A percentile compares a stretch with the other conserved stretches of the same genome.
Conservation (phyloP, 2,797 vertebrate species). For the Diplodus puntazzo region DNA sequence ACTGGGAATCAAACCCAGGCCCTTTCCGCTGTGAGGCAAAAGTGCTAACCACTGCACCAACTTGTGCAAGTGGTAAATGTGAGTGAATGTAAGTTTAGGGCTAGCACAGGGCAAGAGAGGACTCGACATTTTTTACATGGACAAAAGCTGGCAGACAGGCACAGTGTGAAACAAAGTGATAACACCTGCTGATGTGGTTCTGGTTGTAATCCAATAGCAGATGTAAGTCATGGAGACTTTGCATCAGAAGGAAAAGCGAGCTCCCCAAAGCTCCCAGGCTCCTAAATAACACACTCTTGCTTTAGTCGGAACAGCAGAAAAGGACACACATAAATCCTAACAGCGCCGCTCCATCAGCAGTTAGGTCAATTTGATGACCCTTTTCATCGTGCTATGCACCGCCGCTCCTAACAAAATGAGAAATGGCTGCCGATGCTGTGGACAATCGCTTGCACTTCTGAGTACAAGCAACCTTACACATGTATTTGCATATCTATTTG, state of each 20-base stretch:
- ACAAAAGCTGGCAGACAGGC: slow-evolving; percentile 24
- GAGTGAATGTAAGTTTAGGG: background rate
- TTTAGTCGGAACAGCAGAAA: slow-evolving; percentile 63
- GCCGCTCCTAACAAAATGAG: slow-evolving; percentile 51
- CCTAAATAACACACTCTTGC: slow-evolving; percentile 64
- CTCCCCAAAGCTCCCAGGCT: slow-evolving; percentile 48
- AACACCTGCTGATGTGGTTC: slow-evolving; percentile 63
- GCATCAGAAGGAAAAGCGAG: slow-evolving; percentile 52
- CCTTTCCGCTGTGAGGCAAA: too few species aligned
- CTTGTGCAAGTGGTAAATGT: background rate
- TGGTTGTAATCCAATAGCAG: slow-evolving; percentile 65
- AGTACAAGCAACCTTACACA: slow-evolving; percentile 18
- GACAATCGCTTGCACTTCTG: slow-evolving; percentile 15
- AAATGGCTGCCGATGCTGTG: slow-evolving; percentile 38
- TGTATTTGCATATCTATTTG: slow-evolving; percentile 14
- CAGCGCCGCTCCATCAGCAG: slow-evolving; percentile 50
- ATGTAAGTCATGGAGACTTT: slow-evolving; percentile 63
- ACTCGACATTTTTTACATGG: slow-evolving; percentile 13
- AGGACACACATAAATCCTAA: slow-evolving; percentile 56
- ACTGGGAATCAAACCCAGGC: too few species aligned
- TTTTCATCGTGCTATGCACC: slow-evolving; percentile 59
- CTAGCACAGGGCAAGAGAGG: background rate
- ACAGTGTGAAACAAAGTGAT: slow-evolving; percentile 64
- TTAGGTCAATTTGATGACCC: slow-evolving; percentile 51
- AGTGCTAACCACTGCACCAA: background rate